Conservation (phyloP, 2,888 invertebrate genomes). For the Limnephilus lunatus region DNA sequence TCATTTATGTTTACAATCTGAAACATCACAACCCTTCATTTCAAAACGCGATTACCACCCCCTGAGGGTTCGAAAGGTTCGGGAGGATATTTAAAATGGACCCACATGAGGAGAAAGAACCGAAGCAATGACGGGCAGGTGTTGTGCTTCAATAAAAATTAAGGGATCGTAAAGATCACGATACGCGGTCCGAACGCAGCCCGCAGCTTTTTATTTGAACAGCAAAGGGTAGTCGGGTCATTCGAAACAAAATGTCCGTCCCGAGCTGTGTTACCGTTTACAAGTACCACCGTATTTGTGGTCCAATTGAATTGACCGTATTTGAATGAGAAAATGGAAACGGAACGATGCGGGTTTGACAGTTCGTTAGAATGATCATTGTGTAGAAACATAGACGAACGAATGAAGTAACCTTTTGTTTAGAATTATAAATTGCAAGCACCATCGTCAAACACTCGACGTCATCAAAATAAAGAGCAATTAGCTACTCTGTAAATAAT, state of each 20-base stretch:
- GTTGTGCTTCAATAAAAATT: constrained; percentile 50
- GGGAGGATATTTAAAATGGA: constrained; percentile 45
- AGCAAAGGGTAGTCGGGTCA: constrained; percentile 14
- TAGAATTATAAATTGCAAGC: constrained; percentile 29
- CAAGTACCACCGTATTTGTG: constrained; percentile 17
- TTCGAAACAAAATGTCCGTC: constrained; percentile 18
- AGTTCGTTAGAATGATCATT: background rate
- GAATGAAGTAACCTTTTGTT: constrained; percentile 43
- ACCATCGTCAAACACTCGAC: constrained; percentile 22
- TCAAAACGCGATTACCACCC: constrained; percentile 45
- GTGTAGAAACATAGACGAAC: constrained; percentile 8
- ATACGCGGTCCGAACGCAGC: constrained; percentile 40
- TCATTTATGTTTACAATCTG: constrained; percentile 46
- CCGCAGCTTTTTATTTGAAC: constrained; percentile 47
- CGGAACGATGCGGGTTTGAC: constrained; percentile 21
- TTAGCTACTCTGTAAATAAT: constrained; percentile 2
- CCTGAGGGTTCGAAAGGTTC: constrained; percentile 18
- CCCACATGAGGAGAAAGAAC: constrained; percentile 50
- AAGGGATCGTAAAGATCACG: constrained; percentile 44
- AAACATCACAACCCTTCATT: constrained; percentile 50
- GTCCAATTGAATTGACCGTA: constrained; percentile 33
- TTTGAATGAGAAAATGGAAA: constrained; percentile 12
- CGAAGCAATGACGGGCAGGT: constrained; percentile 51
- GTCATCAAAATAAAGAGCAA: constrained; percentile 10
- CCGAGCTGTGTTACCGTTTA: constrained; percentile 9